A percentile compares a stretch with the other conserved stretches of the same genome.
phyloP scores from a whole-genome alignment of 1,140 invertebrate species.

The Pseudachorutes palmiensis region DNA sequence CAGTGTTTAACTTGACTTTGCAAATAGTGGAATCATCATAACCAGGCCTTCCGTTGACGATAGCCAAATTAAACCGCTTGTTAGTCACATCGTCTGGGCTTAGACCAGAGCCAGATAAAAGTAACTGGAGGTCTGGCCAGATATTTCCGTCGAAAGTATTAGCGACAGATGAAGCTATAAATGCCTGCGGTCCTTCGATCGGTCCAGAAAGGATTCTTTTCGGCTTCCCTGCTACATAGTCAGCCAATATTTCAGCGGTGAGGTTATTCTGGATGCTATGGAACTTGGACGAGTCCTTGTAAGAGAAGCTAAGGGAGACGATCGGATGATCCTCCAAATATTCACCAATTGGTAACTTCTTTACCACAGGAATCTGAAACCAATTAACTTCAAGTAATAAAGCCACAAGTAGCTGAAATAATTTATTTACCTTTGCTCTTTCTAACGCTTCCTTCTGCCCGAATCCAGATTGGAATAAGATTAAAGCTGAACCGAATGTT shows the following conservation, averaged over 20 bases:
- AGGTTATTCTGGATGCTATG: background rate
- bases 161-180: background rate
- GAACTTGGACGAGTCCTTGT: background rate
- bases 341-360: background rate
- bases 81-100: no score
- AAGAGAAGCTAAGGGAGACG: background rate
- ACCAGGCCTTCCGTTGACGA: background rate
- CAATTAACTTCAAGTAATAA: no score
- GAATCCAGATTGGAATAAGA: background rate
- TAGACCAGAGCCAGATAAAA: background rate
- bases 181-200: background rate
- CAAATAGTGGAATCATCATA: background rate
- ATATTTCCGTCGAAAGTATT: background rate
- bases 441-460: background rate
- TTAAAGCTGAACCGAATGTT: background rate
- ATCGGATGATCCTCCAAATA: background rate
- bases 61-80: no score
- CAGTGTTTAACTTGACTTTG: background rate
- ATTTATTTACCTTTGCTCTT: background rate
- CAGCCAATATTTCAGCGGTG: no score
- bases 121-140: background rate
- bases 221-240: background rate
- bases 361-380: constrained; percentile 1
- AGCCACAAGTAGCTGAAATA: no score
- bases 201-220: background rate